A percentile compares a stretch with the other conserved stretches of the same genome.
Evolutionary conservation across 2,797 vertebrate species (phyloP).

Genomic region (Liparis tanakae): DNA sequence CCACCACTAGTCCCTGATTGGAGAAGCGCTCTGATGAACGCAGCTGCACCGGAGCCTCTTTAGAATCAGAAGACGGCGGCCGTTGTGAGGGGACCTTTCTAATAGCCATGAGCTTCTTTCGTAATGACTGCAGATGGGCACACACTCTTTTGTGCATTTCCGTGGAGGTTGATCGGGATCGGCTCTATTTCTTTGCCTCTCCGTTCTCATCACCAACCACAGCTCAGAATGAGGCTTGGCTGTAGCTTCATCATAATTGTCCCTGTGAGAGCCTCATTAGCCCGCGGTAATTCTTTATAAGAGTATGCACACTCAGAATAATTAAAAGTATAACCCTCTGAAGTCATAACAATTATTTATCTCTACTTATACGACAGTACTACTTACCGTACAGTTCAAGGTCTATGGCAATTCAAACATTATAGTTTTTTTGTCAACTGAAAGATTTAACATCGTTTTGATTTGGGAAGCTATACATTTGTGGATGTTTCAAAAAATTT

Average conservation of each 20-base stretch:
- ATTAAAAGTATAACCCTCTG: conserved; percentile 47
- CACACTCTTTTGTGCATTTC: conserved; percentile 31
- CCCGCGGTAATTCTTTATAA: conserved; percentile 59
- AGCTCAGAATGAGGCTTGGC: conserved; percentile 40
- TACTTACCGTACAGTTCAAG: conserved; percentile 23
- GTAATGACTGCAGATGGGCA: conserved; percentile 52
- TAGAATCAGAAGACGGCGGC: conserved; percentile 40
- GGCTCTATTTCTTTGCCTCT: conserved; percentile 30
- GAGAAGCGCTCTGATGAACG: conserved; percentile 26
- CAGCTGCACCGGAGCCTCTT: conserved; percentile 39
- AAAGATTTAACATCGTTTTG: neutral
- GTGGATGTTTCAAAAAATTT: neutral
- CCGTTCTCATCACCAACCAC: neutral
- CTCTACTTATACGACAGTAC: conserved; percentile 1
- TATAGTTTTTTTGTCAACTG: conserved; percentile 1
- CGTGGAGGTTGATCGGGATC: conserved; percentile 20
- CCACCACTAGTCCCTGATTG: conserved; percentile 48
- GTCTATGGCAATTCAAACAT: conserved; percentile 12
- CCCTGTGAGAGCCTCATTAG: conserved; percentile 50
- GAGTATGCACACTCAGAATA: conserved; percentile 50
- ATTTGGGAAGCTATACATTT: conserved; percentile 1
- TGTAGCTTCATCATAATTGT: conserved; percentile 55
- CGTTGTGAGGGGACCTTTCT: conserved; percentile 36
- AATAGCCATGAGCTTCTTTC: conserved; percentile 40
- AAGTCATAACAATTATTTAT: conserved; percentile 36